A percentile compares a stretch with the other conserved stretches of the same genome.
Conservation (phyloP, 2,797 vertebrate species). For the Ctenopoma kingsleyae region DNA sequence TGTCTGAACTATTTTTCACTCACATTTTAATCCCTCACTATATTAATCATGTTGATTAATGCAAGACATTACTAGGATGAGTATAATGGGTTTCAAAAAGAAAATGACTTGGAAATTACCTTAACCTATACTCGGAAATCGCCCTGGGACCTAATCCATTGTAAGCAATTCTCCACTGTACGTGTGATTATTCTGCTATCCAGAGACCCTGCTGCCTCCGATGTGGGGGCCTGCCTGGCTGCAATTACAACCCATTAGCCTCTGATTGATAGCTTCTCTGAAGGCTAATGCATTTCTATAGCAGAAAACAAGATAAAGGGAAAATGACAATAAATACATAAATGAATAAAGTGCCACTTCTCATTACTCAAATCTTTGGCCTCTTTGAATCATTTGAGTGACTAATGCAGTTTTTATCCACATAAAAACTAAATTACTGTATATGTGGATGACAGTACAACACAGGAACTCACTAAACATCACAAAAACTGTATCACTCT, state of each 20-base stretch:
- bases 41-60: slow-evolving; percentile 52
- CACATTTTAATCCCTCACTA: slow-evolving; percentile 22
- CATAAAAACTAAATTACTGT: slow-evolving; percentile 15
- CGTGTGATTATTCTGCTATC: slow-evolving; percentile 53
- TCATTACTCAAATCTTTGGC: slow-evolving; percentile 49
- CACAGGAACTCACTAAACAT: not conserved
- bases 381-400: slow-evolving; percentile 31
- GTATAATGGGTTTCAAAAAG: slow-evolving; percentile 55
- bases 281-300: slow-evolving; percentile 73
- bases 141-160: slow-evolving; percentile 43
- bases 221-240: slow-evolving; percentile 61
- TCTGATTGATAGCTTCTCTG: slow-evolving; percentile 76
- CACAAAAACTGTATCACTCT: slow-evolving; percentile 1
- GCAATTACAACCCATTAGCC: slow-evolving; percentile 80
- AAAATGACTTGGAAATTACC: slow-evolving; percentile 61
- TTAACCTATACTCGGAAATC: slow-evolving; percentile 36
- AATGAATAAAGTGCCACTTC: slow-evolving; percentile 76
- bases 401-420: slow-evolving; percentile 34
- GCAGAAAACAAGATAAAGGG: slow-evolving; percentile 66
- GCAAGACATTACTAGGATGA: slow-evolving; percentile 32
- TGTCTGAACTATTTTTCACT: not conserved
- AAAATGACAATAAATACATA: slow-evolving; percentile 75
- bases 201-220: slow-evolving; percentile 57
- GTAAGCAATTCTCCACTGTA: slow-evolving; percentile 47
- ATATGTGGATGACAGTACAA: slow-evolving; percentile 7